These are phyloP conservation scores for Oscheius sp. DNA, from an alignment of 1,140 invertebrate species.

Conservation along the genomic window DNA sequence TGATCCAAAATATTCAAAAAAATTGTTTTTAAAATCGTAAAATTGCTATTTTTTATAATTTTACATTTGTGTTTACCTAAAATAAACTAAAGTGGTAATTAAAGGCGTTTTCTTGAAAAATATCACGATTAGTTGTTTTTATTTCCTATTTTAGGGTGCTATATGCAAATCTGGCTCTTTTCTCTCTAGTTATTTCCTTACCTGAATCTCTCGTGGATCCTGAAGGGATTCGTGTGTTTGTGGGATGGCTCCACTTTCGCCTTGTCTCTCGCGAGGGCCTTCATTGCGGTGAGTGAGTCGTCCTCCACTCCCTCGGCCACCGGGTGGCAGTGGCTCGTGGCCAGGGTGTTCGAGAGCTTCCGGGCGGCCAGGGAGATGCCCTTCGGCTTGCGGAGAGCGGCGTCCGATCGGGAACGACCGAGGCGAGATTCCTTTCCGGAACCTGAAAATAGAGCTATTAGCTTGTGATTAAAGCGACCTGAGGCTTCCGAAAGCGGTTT, in stretches of 20 bases:
- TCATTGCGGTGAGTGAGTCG: not conserved
- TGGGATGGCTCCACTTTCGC: not conserved
- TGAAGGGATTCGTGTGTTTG: not conserved
- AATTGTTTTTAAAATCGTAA: too few relatives aligned
- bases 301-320: not conserved
- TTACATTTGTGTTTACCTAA: too few relatives aligned
- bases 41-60: too few relatives aligned
- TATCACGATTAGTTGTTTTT: too few relatives aligned
- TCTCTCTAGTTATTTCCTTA: too few relatives aligned
- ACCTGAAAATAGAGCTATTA: not conserved
- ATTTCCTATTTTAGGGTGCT: too few relatives aligned
- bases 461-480: too few relatives aligned
- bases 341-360: not conserved
- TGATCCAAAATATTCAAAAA: too few relatives aligned
- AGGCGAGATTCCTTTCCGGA: conserved; percentile 34
- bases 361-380: not conserved
- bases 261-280: not conserved
- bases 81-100: too few relatives aligned
- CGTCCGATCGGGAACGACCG: conserved; percentile 48
- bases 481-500: too few relatives aligned
- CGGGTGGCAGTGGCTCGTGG: not conserved
- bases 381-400: conserved; percentile 37
- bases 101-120: too few relatives aligned
- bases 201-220: not conserved
- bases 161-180: too few relatives aligned